A percentile compares a stretch with the other conserved stretches of the same genome.
phyloP scores from a whole-genome alignment of 2,888 invertebrate species.

The Petrolisthes manimaculis region DNA sequence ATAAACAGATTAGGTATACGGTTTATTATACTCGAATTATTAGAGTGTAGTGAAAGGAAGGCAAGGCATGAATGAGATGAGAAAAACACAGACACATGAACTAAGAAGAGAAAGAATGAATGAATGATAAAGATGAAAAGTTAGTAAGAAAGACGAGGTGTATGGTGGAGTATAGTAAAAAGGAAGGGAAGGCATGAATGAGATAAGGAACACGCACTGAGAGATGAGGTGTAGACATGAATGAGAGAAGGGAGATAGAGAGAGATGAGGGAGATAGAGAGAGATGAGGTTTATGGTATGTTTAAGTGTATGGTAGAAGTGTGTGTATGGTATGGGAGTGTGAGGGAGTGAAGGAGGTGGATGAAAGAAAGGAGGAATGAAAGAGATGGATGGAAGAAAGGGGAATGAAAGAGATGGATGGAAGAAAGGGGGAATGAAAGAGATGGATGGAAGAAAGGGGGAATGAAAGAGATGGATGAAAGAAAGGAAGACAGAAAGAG shows the following conservation, averaged over 20 bases:
- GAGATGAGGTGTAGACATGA: background rate
- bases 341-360: background rate
- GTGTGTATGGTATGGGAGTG: background rate
- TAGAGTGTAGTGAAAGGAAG: background rate
- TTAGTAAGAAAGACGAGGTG: background rate
- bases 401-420: background rate
- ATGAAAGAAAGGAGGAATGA: background rate
- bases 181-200: background rate
- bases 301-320: background rate
- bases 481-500: slow-evolving; percentile 15
- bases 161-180: background rate
- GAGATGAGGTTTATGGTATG: background rate
- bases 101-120: background rate
- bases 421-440: background rate
- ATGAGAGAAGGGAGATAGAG: background rate
- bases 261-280: background rate
- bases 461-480: background rate
- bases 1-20: background rate
- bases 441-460: background rate
- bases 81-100: background rate
- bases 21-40: background rate
- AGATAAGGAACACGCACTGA: background rate
- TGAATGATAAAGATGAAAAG: background rate
- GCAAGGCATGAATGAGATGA: background rate
- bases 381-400: background rate